Conservation (phyloP, 2,113 vertebrate genomes). For the Nothobranchius furzeri region DNA sequence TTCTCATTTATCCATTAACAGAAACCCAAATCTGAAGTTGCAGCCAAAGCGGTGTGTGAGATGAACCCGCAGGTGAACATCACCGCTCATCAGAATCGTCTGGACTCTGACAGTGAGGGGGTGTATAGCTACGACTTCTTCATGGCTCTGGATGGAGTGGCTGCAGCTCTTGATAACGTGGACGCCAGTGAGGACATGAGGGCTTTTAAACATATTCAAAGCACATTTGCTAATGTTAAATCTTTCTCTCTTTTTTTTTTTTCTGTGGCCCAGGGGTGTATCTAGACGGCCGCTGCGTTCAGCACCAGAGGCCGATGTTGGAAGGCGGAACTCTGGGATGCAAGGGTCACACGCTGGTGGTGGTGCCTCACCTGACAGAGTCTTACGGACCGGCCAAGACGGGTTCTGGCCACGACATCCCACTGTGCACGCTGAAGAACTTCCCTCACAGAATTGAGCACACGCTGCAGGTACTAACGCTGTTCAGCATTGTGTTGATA, state of each 20-base stretch:
- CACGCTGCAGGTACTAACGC: slow-evolving; percentile 80
- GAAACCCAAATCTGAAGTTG: slow-evolving; percentile 84
- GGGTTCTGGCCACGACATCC: slow-evolving; percentile 49
- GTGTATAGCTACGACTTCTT: slow-evolving; percentile 83
- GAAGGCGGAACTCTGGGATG: slow-evolving; percentile 85
- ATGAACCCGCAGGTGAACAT: slow-evolving; percentile 85
- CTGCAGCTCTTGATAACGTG: slow-evolving; percentile 86
- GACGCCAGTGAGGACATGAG: slow-evolving; percentile 81
- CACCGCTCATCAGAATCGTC: slow-evolving; percentile 73
- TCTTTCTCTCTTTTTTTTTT: background rate
- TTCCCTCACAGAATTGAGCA: slow-evolving; percentile 86
- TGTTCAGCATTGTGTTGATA: background rate
- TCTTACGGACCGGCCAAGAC: slow-evolving; percentile 37
- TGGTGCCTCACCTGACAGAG: slow-evolving; percentile 83
- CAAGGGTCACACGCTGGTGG: slow-evolving; percentile 74
- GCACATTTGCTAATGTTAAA: background rate
- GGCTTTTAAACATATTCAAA: background rate
- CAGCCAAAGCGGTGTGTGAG: slow-evolving; percentile 68
- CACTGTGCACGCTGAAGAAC: slow-evolving; percentile 84
- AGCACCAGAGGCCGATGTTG: slow-evolving; percentile 80
- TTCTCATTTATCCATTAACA: slow-evolving; percentile 49
- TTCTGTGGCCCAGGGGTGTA: slow-evolving; percentile 78
- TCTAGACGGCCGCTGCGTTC: slow-evolving; percentile 80
- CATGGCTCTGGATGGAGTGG: slow-evolving; percentile 77
- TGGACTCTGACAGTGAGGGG: slow-evolving; percentile 80